Base-by-base conservation (phyloP, 2,797 vertebrate genomes). In the Molossus alvarezi region DNA sequence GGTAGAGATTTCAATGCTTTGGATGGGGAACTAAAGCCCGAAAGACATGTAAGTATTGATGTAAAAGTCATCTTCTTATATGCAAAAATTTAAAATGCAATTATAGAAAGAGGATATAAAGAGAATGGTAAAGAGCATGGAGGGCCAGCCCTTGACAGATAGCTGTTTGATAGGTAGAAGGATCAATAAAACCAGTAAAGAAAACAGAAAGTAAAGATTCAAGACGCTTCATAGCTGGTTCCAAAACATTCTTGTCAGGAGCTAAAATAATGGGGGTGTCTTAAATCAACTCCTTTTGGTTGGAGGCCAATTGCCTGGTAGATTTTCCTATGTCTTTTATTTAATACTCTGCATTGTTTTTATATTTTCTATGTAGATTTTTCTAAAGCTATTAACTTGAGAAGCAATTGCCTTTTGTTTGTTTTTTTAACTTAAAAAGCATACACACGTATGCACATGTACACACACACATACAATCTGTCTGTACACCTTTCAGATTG, bases 141-240 rank as follows among this genome's bases (percentile, higher is more conserved):
- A 82, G 33, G 25, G 41, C n/a, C 41, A 60, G 2, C 17, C 12
- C 29, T 73, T 90, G 27, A 90, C 21, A 92, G 87, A 58, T 5
- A 62, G 17, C 9, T 84, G 15, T 55, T 75, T 81, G 20, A 64
- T 67, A 76, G 6, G 15, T 10, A 57, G 25, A 93, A 69, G 9
- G 5, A 92, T 64, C 20, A 88, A 62, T 1, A 29, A 29, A 77
- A 86, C 15, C 41, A 67, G 33, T 18, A 60, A 73, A 87, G n/a
- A 79, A 86, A 90, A 92, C 2, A 69, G 11, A 82, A 64, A 80
- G 11, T 58, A 90, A 88, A 20, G 33, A 88, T 53, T 79, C 12
- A 58, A 45, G n/a, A 64, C 58, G 11, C 62, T 86, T 76, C 17
- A 82, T 20, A 55, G 14, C 14, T 6, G 4, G 27, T 95, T 65